phyloP scores from a whole-genome alignment of 2,113 vertebrate species.

The Potamarius usumacintae region DNA sequence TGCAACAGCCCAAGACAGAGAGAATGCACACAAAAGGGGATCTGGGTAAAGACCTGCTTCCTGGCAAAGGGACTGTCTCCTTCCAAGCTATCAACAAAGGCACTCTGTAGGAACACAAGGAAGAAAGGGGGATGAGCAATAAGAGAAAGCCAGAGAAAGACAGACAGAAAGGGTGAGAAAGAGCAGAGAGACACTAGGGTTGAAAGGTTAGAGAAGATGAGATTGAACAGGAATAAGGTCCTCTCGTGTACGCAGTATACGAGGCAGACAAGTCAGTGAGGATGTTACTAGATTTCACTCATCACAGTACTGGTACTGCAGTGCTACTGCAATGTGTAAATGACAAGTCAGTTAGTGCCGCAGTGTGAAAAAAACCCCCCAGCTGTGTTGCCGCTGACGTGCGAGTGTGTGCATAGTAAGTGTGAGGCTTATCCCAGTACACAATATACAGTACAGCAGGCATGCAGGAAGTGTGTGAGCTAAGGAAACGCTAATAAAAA shows the following conservation, averaged over 20 bases:
- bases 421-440: not conserved
- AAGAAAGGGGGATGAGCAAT: conserved; percentile 65
- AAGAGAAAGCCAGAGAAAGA: conserved; percentile 60
- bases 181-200: conserved; percentile 13
- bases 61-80: conserved; percentile 82
- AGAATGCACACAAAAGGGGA: conserved; percentile 68
- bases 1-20: conserved; percentile 72
- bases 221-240: conserved; percentile 26
- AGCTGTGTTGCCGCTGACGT: not conserved
- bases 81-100: conserved; percentile 86
- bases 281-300: conserved; percentile 14
- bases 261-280: conserved; percentile 15
- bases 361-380: not conserved
- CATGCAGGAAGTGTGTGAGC: not conserved
- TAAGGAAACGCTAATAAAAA: not conserved
- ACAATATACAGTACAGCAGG: not conserved
- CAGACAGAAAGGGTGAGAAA: conserved; percentile 48
- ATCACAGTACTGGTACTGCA: not conserved
- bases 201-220: conserved; percentile 37
- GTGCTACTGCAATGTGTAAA: conserved; percentile 13
- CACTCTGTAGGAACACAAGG: conserved; percentile 82
- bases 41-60: conserved; percentile 81
- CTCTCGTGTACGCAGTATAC: conserved; percentile 3
- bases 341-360: conserved; percentile 35
- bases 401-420: conserved; percentile 18